phyloP scores from a whole-genome alignment of 2,797 vertebrate species.

The Todus mexicanus region DNA sequence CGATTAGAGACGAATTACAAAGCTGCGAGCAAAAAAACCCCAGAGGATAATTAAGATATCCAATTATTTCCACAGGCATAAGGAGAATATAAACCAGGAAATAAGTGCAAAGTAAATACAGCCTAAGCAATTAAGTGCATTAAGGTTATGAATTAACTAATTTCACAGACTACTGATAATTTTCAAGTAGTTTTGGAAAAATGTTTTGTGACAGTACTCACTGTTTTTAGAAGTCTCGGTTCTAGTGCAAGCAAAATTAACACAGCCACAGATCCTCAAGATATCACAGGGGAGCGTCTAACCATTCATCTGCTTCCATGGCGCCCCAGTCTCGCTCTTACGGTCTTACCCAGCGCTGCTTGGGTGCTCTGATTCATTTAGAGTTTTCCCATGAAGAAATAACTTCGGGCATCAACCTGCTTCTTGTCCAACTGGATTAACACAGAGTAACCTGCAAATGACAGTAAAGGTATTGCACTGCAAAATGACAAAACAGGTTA shows the following conservation, averaged over 20 bases:
- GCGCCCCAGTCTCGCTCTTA: background rate
- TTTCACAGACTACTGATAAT: background rate
- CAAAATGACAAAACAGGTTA: background rate
- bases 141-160: background rate
- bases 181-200: background rate
- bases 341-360: background rate
- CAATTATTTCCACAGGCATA: background rate
- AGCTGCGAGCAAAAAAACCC: background rate
- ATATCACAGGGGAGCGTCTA: background rate
- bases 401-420: background rate
- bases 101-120: background rate
- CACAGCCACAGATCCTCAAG: background rate
- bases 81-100: background rate
- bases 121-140: background rate
- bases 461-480: background rate
- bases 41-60: background rate
- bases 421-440: background rate
- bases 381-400: constrained; percentile 4
- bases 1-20: background rate
- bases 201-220: background rate
- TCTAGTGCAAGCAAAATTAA: background rate
- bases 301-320: background rate
- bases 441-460: background rate
- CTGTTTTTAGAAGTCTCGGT: background rate
- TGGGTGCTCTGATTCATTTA: background rate